Conservation (phyloP, 2,797 vertebrate genomes). For the Gadopsis bispinosus region DNA sequence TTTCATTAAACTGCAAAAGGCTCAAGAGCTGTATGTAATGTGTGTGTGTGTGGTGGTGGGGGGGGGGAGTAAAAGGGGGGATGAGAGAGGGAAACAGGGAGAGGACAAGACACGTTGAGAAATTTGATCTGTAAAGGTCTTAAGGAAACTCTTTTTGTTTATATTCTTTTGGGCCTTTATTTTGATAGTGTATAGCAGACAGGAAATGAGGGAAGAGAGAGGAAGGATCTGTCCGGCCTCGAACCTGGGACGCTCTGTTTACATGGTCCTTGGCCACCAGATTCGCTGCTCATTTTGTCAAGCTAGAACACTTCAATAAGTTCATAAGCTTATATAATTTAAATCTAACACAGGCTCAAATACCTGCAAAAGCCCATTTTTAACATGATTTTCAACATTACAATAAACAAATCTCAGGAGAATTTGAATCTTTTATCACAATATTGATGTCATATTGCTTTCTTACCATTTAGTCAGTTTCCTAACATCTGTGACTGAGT, state of each 20-base stretch:
- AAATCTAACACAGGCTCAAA: neutral
- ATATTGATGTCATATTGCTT: neutral
- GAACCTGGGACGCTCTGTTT: neutral
- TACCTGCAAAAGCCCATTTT: neutral
- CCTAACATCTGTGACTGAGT: neutral
- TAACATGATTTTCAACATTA: neutral
- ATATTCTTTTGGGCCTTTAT: too few relatives aligned
- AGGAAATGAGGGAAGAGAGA: too few relatives aligned
- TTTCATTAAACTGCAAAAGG: constrained; percentile 61
- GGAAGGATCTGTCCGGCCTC: too few relatives aligned
- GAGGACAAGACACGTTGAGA: constrained; percentile 11
- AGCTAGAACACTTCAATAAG: neutral
- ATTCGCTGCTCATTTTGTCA: neutral
- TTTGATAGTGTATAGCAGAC: too few relatives aligned
- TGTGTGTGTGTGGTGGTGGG: neutral
- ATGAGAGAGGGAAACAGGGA: neutral
- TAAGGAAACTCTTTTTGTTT: too few relatives aligned
- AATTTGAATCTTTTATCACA: neutral
- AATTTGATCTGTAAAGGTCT: constrained; percentile 22
- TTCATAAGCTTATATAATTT: neutral
- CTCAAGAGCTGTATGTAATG: constrained; percentile 39
- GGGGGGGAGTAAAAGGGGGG: neutral
- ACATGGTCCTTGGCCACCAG: neutral
- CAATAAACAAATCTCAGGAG: neutral
- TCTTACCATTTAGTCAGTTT: neutral